phyloP scores from a whole-genome alignment of 2,113 vertebrate genomes.

The Cinclus mexicanus region DNA sequence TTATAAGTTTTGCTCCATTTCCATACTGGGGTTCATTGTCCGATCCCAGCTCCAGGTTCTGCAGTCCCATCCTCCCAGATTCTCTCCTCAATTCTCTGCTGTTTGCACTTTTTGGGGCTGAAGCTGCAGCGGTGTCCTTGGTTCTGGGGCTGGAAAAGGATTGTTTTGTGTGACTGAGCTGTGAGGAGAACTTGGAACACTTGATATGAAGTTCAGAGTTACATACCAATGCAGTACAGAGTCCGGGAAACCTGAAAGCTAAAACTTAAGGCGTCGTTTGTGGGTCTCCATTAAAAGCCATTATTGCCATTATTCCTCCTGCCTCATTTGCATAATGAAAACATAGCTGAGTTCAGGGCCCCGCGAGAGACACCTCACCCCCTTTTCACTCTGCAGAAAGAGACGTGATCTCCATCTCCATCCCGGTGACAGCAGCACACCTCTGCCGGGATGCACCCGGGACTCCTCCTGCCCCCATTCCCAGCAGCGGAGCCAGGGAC shows the following conservation, averaged over 20 bases:
- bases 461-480: not conserved
- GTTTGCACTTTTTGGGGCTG: not conserved
- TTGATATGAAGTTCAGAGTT: not conserved
- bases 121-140: not conserved
- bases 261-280: not conserved
- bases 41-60: not conserved
- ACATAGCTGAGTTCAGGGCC: not conserved
- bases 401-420: not conserved
- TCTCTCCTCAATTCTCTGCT: not conserved
- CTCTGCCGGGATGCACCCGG: rapidly evolving
- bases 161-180: not conserved
- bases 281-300: not conserved
- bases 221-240: not conserved
- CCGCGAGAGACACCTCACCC: rapidly evolving
- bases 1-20: not conserved
- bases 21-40: too few relatives aligned
- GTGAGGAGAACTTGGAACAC: not conserved
- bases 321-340: not conserved
- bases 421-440: too few relatives aligned
- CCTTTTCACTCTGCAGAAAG: not conserved
- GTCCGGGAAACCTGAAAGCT: not conserved
- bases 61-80: not conserved
- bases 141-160: not conserved
- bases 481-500: not conserved
- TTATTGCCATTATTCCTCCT: not conserved